These are phyloP conservation scores for Mormyrus proboscirostris DNA, from an alignment of 2,797 vertebrate species.

Conservation along the genomic window DNA sequence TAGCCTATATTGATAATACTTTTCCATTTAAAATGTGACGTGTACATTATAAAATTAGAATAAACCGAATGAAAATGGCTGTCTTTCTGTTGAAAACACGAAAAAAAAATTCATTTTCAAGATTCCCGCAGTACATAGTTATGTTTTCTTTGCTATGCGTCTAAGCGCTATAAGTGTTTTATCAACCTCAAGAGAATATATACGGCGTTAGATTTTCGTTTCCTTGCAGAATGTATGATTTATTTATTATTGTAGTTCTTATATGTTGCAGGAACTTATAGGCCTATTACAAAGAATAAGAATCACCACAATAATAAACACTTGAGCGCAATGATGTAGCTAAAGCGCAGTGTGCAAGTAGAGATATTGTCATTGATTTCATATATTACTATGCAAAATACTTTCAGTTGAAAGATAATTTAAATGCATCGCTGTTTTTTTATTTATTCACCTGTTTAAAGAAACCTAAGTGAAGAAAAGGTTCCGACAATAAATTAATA, in stretches of 20 bases:
- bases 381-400: neutral
- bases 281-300: neutral
- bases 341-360: neutral
- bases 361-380: neutral
- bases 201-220: neutral
- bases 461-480: neutral
- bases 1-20: neutral
- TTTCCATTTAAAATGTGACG: neutral
- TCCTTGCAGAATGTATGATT: neutral
- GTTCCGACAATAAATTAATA: neutral
- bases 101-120: neutral
- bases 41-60: neutral
- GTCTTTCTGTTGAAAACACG: neutral
- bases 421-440: neutral
- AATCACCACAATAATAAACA: neutral
- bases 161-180: neutral
- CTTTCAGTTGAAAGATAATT: neutral
- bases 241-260: neutral
- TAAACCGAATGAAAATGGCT: neutral
- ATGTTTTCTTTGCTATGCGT: neutral
- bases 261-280: neutral
- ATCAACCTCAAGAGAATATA: neutral
- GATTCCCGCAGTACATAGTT: neutral
- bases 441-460: neutral
- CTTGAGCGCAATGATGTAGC: neutral